Base-by-base conservation (phyloP, 2,797 vertebrate species). In the Anabas testudineus region DNA sequence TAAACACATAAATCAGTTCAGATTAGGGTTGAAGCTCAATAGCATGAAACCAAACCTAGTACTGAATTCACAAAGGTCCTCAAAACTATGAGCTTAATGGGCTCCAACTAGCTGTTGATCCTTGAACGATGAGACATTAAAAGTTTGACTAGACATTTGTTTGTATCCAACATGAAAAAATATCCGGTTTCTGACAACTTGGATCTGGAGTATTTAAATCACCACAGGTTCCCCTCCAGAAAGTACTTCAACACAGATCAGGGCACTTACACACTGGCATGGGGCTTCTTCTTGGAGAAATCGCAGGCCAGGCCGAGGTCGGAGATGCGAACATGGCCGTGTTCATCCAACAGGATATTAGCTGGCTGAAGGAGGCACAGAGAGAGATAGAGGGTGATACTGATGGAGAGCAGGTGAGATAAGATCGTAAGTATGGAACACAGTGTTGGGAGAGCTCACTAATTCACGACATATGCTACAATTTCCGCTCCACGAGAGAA, bases 211-310 rank as follows among this genome's bases (percentile, higher is more conserved):
- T 10, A 45, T 19, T 13, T 10, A 10, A 24, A 14, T 15, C 10
- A 2, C 3, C 7, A 34, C 15, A 32, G 10, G 26, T 12, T 18
- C 26, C n/a, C 8, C 41, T 3, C 9, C 12, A 46, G 30, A 22
- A 28, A 18, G 3, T 18, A 22, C 28, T 3, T 36, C 4, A 7
- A n/a, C 51, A 8, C 8, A 7, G 39, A 16, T 14, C 77, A 8
- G 18, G 7, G 30, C 37, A 96, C 96, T 97, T 70, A 99, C 98
- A 99, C 98, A 0, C 97, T 99, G 56, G 98, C 98, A 1, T 99
- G 97, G 0, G 98, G 98, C 88, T 99, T 99, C 94, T 99, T 99
- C 78, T 98, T 99, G 80, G 98, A 99, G 76, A 99, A 99, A 87
- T 99, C 97, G 10, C 97, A 99, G 58, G 97, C 98, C 54, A 99